These are phyloP conservation scores for Acleris cristana DNA, from an alignment of 2,888 invertebrate genomes.

Conservation along the genomic window DNA sequence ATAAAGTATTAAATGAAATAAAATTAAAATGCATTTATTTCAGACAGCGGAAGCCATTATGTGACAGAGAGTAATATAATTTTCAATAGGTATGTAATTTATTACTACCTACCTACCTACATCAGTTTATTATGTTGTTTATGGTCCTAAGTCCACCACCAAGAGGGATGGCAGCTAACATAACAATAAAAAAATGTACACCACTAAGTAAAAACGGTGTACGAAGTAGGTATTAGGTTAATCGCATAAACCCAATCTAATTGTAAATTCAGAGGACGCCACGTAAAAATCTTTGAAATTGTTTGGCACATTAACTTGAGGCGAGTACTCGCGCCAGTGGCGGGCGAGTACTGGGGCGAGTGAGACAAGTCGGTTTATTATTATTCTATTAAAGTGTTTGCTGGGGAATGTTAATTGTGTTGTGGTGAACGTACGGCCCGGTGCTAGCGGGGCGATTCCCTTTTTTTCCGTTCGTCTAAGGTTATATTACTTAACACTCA, in stretches of 20 bases:
- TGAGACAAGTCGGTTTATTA: conserved; percentile 49
- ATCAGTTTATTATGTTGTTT: too few species aligned
- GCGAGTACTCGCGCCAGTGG: not conserved
- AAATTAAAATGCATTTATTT: too few species aligned
- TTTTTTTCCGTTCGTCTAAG: not conserved
- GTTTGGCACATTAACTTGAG: not conserved
- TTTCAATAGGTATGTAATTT: too few species aligned
- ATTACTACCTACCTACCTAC: too few species aligned
- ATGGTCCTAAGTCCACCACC: too few species aligned
- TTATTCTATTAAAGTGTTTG: conserved; percentile 57
- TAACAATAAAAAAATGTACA: too few species aligned
- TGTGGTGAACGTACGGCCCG: conserved; percentile 33
- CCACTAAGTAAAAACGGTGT: not conserved
- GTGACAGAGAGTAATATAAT: too few species aligned
- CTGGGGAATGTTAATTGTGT: conserved; percentile 59
- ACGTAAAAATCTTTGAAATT: not conserved
- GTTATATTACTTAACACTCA: too few species aligned
- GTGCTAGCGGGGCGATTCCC: conserved; percentile 20
- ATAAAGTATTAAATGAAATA: too few species aligned
- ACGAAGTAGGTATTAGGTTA: not conserved
- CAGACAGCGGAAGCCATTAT: too few species aligned
- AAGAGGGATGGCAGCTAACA: too few species aligned
- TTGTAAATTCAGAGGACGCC: not conserved
- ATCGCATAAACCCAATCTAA: not conserved
- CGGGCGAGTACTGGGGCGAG: conserved; percentile 28